Evolutionary conservation across 2,113 vertebrate genomes (phyloP).

Genomic region (Sitta europaea): DNA sequence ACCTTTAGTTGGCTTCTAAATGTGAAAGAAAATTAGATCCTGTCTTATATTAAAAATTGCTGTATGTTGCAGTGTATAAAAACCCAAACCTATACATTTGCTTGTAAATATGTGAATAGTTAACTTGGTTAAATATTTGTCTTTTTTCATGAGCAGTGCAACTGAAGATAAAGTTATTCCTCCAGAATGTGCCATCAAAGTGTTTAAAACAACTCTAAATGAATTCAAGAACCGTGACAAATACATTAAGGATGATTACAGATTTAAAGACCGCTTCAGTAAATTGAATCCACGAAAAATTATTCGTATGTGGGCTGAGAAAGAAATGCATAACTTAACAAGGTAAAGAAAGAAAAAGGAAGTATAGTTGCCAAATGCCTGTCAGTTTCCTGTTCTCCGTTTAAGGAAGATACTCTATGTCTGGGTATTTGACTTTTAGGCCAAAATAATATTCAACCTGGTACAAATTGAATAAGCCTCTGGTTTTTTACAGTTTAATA

Average conservation of each 20-base stretch:
- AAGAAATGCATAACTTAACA: slow-evolving; percentile 95
- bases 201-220: slow-evolving; percentile 97
- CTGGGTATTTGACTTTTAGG: neutral
- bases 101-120: neutral
- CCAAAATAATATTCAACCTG: neutral
- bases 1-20: neutral
- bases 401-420: neutral
- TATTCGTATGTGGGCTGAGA: slow-evolving; percentile 97
- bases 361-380: neutral
- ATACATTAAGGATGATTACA: slow-evolving; percentile 98
- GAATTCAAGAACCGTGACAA: slow-evolving; percentile 97
- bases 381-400: neutral
- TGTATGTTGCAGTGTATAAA: neutral
- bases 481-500: neutral
- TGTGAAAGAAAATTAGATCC: neutral
- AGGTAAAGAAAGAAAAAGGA: slow-evolving; percentile 73
- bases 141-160: slow-evolving; percentile 57
- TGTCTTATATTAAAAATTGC: neutral
- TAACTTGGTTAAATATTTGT: neutral
- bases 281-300: slow-evolving; percentile 95
- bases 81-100: neutral
- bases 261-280: slow-evolving; percentile 96
- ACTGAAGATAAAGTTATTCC: slow-evolving; percentile 80
- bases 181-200: slow-evolving; percentile 91
- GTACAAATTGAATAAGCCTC: neutral